Evolutionary conservation across 2,113 vertebrate genomes (phyloP), one percentile per base, ranked within the genome.

Genomic region (Bos taurus): DNA sequence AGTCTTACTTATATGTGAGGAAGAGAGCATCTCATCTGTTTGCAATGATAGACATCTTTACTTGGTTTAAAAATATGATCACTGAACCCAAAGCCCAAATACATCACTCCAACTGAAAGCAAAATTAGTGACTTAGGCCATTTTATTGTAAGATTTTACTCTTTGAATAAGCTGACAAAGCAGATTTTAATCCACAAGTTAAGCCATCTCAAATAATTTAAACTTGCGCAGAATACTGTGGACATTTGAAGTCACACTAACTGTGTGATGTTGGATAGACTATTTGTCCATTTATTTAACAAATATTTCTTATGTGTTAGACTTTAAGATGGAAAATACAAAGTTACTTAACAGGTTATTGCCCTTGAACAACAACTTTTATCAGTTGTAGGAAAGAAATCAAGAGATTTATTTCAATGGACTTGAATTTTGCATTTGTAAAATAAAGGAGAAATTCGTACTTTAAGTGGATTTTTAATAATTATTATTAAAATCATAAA

Each of bases 21-120:
- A 74, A 91, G 40, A 92, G n/a, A 78, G 15, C 87, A 88, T 64
- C 94, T 64, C 30, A 56, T 88, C 33, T 96, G 11, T 80, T 95
- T 92, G 13, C 26, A 88, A 1, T 94, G 54, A 74, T 40, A 40
- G 12, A 89, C 13, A 17, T 62, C 91, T 54, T 13, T 36, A 54
- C 19, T 56, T 2, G 83, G 78, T 97, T 88, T 86, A 93, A 86
- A 98, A 86, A 96, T 94, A n/a, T 15, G 19, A 78, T 91, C 23
- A 62, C 64, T 91, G 77, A 97, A 97, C 60, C 56, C 80, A 28
- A 96, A 87, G 25, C 17, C 43, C 60, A 95, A 62, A 30, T 94
- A 17, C 33, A 48, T 59, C 89, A 82, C 54, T 88, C 23, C 11
- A 40, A 52, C 14, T 94, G 60, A 95, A 83, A 89, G 78, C 43